phyloP scores from a whole-genome alignment of 1,140 invertebrate genomes.

The honey bee (Apis mellifera) region DNA sequence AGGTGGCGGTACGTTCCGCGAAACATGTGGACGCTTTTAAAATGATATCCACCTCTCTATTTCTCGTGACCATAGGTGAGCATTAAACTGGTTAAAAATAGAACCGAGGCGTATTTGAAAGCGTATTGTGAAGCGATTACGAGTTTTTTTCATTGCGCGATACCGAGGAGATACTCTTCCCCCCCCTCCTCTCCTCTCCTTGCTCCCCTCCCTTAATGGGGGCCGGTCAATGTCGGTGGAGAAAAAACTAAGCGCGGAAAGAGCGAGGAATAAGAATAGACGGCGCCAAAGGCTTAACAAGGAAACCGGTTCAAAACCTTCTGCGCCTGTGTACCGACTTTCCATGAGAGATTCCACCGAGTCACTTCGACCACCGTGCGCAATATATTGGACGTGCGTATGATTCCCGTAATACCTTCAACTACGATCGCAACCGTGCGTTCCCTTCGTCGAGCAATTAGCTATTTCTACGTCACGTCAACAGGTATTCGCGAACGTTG shows the following conservation, averaged over 20 bases:
- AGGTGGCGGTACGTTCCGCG: not conserved
- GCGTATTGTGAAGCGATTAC: constrained; percentile 27
- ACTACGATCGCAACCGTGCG: not conserved
- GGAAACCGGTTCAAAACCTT: constrained; percentile 55
- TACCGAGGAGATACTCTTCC: no score
- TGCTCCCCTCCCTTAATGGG: constrained; percentile 21
- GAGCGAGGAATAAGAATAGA: constrained; percentile 52
- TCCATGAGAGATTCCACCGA: constrained; percentile 33
- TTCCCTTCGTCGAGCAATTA: not conserved
- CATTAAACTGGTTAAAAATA: constrained; percentile 21
- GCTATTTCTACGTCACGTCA: not conserved
- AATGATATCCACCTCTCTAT: not conserved
- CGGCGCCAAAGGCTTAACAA: constrained; percentile 61
- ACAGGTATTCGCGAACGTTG: not conserved
- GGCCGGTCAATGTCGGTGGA: constrained; percentile 16
- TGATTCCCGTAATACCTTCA: constrained; percentile 24
- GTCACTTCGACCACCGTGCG: constrained; percentile 15
- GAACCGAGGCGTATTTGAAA: constrained; percentile 10
- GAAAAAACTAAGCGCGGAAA: constrained; percentile 50
- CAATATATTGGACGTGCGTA: constrained; percentile 32
- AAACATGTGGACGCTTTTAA: constrained; percentile 1
- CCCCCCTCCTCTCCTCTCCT: no score
- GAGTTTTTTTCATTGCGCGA: not conserved
- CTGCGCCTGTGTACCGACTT: constrained; percentile 25
- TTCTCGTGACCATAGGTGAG: not conserved